phyloP scores from a whole-genome alignment of 53 echinoderm and acorn worm species.

The Echinometra lucunter region DNA sequence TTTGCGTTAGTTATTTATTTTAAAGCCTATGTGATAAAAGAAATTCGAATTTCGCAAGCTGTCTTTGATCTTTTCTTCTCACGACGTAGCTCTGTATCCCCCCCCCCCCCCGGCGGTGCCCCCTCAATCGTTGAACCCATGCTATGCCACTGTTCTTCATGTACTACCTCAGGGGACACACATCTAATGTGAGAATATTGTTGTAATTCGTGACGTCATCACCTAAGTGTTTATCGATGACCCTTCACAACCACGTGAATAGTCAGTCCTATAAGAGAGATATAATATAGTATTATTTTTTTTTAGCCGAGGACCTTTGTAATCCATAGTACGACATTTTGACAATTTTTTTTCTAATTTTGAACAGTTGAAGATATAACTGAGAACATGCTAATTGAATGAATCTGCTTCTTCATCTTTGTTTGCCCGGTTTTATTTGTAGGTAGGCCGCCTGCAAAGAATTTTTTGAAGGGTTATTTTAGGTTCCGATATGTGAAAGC shows the following conservation, averaged over 20 bases:
- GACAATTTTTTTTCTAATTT: not conserved
- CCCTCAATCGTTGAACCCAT: too few species aligned
- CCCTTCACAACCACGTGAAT: not conserved
- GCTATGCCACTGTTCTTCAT: not conserved
- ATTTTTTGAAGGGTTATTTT: not conserved
- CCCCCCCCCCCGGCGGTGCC: too few species aligned
- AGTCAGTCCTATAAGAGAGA: not conserved
- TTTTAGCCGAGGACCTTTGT: too few species aligned
- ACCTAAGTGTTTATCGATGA: not conserved
- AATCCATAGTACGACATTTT: not conserved
- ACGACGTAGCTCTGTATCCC: too few species aligned
- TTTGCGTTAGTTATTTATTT: not conserved
- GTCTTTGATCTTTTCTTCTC: too few species aligned
- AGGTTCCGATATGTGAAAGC: not conserved
- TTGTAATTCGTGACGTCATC: slow-evolving; percentile 25
- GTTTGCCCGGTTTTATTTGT: not conserved
- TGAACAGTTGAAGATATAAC: slow-evolving; percentile 28
- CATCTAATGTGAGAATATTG: not conserved
- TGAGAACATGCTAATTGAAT: not conserved
- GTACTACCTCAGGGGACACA: not conserved
- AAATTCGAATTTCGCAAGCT: too few species aligned
- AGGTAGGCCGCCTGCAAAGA: not conserved
- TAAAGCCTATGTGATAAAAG: too few species aligned
- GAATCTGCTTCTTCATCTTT: not conserved
- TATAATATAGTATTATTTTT: not conserved